Percentiles rank a stretch among this genome's conserved stretches.
Evolutionary conservation across 2,797 vertebrate species (phyloP).

Genomic region (Eidolon dupreanum): DNA sequence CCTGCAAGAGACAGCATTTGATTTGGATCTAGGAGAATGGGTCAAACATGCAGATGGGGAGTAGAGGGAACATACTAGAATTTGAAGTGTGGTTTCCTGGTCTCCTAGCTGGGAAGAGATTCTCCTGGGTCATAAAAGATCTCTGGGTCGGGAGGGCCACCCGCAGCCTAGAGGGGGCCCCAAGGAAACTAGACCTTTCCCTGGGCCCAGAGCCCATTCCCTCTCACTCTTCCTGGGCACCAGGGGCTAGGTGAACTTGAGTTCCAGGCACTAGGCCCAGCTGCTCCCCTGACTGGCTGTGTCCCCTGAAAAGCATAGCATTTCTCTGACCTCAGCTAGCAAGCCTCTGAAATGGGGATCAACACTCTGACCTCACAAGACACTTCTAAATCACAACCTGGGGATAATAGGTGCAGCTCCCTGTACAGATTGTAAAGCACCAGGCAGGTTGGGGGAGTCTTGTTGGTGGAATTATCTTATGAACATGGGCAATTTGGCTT

Average conservation of each 20-base stretch:
- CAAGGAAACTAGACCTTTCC: neutral
- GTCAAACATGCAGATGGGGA: accelerated
- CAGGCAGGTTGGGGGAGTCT: accelerated
- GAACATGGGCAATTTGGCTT: neutral
- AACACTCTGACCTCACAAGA: neutral
- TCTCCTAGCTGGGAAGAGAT: neutral
- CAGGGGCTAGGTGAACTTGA: neutral
- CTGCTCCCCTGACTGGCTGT: neutral
- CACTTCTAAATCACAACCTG: neutral
- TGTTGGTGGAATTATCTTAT: neutral
- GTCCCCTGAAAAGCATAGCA: too few species aligned
- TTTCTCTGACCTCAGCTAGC: neutral
- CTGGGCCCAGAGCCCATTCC: neutral
- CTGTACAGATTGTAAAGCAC: neutral
- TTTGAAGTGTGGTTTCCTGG: neutral
- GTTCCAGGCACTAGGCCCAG: neutral
- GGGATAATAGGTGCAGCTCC: neutral
- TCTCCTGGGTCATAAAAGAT: neutral
- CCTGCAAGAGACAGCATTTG: neutral
- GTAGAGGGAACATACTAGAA: neutral
- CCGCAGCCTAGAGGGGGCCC: neutral
- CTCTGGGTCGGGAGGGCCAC: neutral
- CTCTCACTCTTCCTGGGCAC: neutral
- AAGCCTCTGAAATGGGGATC: neutral
- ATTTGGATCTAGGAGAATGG: neutral